phyloP scores from a whole-genome alignment of 2,888 invertebrate species.

The Hydroisotoma schaefferi region DNA sequence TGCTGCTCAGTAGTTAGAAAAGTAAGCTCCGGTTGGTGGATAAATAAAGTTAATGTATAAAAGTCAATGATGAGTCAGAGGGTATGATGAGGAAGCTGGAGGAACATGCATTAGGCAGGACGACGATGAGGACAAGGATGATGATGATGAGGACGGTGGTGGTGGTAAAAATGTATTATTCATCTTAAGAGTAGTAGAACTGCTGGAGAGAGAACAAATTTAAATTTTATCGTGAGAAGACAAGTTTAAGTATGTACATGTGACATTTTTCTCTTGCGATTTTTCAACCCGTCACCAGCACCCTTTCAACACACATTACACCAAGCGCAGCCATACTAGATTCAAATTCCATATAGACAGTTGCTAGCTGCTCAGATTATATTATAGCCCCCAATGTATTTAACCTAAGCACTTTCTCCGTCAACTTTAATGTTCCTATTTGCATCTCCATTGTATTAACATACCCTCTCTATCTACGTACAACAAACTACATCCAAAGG shows the following conservation, averaged over 20 bases:
- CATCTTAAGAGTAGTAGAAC: not conserved
- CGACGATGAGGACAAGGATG: no score
- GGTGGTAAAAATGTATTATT: conserved; percentile 7
- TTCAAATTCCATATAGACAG: not conserved
- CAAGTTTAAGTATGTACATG: not conserved
- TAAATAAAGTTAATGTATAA: no score
- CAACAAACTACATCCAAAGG: no score
- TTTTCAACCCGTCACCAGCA: conserved; percentile 2
- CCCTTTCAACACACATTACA: conserved; percentile 1
- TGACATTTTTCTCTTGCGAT: conserved; percentile 3
- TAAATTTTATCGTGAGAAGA: conserved; percentile 7
- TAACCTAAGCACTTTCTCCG: conserved; percentile 7
- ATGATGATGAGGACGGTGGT: no score
- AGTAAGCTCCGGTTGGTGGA: no score
- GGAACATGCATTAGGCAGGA: no score
- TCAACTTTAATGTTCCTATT: conserved; percentile 3
- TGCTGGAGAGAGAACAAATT: conserved; percentile 4
- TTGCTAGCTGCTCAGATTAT: not conserved
- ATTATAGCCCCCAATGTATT: conserved; percentile 1
- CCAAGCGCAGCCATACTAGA: not conserved
- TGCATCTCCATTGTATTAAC: conserved; percentile 3
- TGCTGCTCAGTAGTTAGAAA: no score
- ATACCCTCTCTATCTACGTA: no score
- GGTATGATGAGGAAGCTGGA: no score
- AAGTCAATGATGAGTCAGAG: no score